Evolutionary conservation across 2,797 vertebrate genomes (phyloP), one percentile per base, ranked within the genome.

Genomic region (Centropyge bicolor): DNA sequence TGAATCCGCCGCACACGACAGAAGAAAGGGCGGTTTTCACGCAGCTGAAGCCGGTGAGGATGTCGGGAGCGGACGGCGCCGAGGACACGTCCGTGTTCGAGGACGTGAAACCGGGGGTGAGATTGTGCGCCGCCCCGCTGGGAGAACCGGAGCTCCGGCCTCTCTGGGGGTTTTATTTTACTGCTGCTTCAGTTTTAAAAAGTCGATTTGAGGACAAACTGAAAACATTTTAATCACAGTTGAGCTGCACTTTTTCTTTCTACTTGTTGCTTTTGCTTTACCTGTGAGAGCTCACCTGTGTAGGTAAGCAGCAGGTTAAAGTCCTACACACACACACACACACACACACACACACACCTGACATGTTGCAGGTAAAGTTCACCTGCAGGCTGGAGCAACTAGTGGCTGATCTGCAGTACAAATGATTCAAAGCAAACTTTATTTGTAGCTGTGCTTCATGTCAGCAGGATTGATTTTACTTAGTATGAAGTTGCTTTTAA

Each of bases 1-100:
- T 96, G 78, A 94, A 93, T 77, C 88, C 94, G 81, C 94, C 95
- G 31, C 91, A 91, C 22, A 38, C 94, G 10, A 74, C 82, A 3
- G 96, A 97, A 35, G 96, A 97, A 74, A 71, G 95, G 48, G 93
- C 93, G 22, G 96, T 97, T 13, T 95, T 98, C 71, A 94, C 96
- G 2, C 96, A 96, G 62, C 95, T 98, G 55, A 97, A 96, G 81
- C 96, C 97, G 2, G 95, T 98, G 69, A 84, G 91, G 89, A 96
- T 98, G 96, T 94, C 96, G 3, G 93, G 91, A 80, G 93, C 92
- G 75, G 96, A 96, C 45, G 88, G 93, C 1, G 74, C 74, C 0
- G 97, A 98, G 83, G 97, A 98, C 70, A 20, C 91, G 66, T 93
- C 96, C 0, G 97, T 98, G 84, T 98, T 97, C 36, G 97, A 97